Conservation (phyloP, 1,140 invertebrate genomes). For the Mercenaria mercenaria region DNA sequence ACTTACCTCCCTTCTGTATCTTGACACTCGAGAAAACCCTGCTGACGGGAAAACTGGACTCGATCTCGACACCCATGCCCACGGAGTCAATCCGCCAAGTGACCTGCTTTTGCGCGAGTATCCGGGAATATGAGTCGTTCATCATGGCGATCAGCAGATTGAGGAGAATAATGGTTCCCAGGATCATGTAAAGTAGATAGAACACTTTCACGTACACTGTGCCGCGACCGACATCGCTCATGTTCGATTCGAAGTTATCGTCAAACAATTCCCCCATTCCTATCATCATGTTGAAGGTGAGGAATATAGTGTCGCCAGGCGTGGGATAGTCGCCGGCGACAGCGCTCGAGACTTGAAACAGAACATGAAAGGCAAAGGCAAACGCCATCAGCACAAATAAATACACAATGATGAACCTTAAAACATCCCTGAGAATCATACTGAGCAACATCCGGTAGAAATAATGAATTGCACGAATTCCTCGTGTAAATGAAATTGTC, state of each 20-base stretch:
- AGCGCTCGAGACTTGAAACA: conserved; percentile 74
- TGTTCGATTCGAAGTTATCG: conserved; percentile 60
- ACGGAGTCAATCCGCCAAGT: conserved; percentile 82
- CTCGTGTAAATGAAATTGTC: conserved; percentile 80
- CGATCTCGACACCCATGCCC: conserved; percentile 78
- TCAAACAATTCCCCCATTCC: conserved; percentile 80
- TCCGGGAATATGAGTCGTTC: conserved; percentile 83
- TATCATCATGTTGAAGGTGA: conserved; percentile 81
- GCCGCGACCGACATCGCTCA: conserved; percentile 66
- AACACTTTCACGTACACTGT: conserved; percentile 73
- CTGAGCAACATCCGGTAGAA: conserved; percentile 82
- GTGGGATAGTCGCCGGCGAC: conserved; percentile 67
- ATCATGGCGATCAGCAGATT: conserved; percentile 85
- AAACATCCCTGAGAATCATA: conserved; percentile 81
- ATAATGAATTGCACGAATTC: conserved; percentile 80
- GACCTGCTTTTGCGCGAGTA: conserved; percentile 70
- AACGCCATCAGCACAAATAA: conserved; percentile 82
- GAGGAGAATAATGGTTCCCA: conserved; percentile 80
- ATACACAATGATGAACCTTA: conserved; percentile 82
- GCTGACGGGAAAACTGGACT: conserved; percentile 71
- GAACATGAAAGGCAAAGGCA: conserved; percentile 77
- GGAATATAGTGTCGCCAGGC: conserved; percentile 75
- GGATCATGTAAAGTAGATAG: conserved; percentile 80
- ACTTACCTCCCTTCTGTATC: conserved; percentile 2
- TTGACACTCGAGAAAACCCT: conserved; percentile 21